Conservation (phyloP, 1,140 invertebrate species). For the Heterodera carotae region DNA sequence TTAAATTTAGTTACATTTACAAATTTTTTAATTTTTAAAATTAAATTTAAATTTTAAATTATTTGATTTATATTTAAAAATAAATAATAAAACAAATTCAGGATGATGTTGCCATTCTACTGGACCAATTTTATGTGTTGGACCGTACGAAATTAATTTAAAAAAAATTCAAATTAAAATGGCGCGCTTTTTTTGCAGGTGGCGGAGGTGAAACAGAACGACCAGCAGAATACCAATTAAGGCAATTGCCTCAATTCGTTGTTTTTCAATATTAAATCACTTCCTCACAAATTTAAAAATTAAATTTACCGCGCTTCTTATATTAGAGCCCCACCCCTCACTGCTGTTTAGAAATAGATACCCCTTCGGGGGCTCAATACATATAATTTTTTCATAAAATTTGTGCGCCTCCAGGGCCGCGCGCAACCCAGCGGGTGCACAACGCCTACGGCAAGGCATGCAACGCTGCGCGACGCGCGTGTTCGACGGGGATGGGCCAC, state of each 20-base stretch:
- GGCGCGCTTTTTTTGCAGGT: neutral
- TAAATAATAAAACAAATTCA: conserved; percentile 19
- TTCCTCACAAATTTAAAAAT: too few species aligned
- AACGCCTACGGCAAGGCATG: conserved; percentile 30
- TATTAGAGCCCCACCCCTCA: too few species aligned
- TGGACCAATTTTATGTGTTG: conserved; percentile 48
- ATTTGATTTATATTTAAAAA: conserved; percentile 1
- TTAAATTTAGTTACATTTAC: conserved; percentile 29
- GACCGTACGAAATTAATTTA: conserved; percentile 29
- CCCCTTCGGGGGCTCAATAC: neutral
- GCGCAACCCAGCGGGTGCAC: conserved; percentile 28
- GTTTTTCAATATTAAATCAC: too few species aligned
- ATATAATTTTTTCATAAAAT: neutral
- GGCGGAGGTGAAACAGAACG: conserved; percentile 8
- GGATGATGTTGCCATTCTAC: conserved; percentile 36
- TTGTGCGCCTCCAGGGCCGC: neutral
- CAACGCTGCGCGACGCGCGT: conserved; percentile 29
- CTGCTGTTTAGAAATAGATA: too few species aligned
- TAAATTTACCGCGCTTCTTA: too few species aligned
- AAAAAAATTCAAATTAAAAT: neutral
- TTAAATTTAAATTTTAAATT: neutral
- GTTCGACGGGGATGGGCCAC: conserved; percentile 36
- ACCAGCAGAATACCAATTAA: conserved; percentile 20
- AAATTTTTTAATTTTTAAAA: neutral
- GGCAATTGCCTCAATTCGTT: too few species aligned